These are phyloP conservation scores for Drosophila kambysellisi DNA, from an alignment of 2,888 invertebrate species.

Conservation along the genomic window DNA sequence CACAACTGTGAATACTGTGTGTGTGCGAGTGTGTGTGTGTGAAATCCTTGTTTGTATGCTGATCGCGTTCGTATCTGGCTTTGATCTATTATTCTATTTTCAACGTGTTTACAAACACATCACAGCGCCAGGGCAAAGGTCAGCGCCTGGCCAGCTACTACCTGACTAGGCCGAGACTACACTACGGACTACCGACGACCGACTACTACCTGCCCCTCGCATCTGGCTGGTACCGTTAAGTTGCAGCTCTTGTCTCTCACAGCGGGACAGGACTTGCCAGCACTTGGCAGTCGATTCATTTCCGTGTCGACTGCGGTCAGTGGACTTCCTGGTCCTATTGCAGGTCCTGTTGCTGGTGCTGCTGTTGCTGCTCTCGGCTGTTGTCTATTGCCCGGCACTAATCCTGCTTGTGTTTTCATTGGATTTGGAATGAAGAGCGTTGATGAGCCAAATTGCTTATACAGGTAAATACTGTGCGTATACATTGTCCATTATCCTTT, in stretches of 20 bases:
- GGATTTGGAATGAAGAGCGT: constrained; percentile 51
- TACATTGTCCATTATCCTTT: constrained; percentile 43
- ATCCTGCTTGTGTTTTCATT: constrained; percentile 54
- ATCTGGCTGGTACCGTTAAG: constrained; percentile 78
- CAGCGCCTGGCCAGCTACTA: constrained; percentile 31
- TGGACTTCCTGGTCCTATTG: constrained; percentile 65
- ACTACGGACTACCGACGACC: background rate
- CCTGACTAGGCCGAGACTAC: constrained; percentile 4
- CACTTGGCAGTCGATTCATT: constrained; percentile 75
- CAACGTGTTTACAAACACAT: constrained; percentile 78
- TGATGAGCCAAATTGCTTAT: constrained; percentile 62
- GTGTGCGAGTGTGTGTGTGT: constrained; percentile 2
- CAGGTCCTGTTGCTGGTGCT: constrained; percentile 5
- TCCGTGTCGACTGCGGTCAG: constrained; percentile 73
- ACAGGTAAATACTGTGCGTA: constrained; percentile 20
- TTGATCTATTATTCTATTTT: constrained; percentile 78
- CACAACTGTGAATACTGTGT: constrained; percentile 20
- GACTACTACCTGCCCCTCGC: constrained; percentile 27
- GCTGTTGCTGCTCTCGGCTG: background rate
- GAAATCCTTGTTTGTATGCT: constrained; percentile 50
- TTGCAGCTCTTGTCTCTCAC: constrained; percentile 30
- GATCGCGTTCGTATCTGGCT: constrained; percentile 65
- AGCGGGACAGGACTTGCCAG: constrained; percentile 48
- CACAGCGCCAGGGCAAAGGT: constrained; percentile 53
- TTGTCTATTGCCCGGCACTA: constrained; percentile 51